Evolutionary conservation across 1,140 invertebrate species (phyloP), one percentile per base, ranked within the genome.

Genomic region (Tetraneura akinire): DNA sequence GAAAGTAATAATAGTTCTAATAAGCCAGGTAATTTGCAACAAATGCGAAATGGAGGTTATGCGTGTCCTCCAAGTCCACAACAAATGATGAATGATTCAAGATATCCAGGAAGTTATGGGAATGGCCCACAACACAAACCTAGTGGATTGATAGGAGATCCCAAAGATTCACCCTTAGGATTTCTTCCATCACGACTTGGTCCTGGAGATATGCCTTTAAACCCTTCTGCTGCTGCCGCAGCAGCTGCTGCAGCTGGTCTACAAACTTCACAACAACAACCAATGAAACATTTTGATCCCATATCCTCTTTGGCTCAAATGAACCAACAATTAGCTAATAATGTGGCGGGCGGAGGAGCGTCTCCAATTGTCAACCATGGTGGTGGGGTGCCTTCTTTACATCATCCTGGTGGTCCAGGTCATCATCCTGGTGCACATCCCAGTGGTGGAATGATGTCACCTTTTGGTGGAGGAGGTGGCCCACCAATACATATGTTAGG

Each of bases 301-400:
- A 96, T 97, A 82, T 94, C 94, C 18, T 97, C 95, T 5, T 89
- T 96, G 83, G 94, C 95, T 29, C 94, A 96, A 85, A 97, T 96
- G 95, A 95, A 93, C 71, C 95, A 96, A 83, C 94, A 96, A 84
- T 85, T 96, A 29, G 95, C 94, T 3, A 94, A 91, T 83, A 91
- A 89, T 53, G 90, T 91, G 49, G 88, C 90, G 13, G 90, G 89
- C 8, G 53, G 74, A 11, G 74, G 74, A 26, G 62, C 74, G 13
- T 60, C 74, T 82, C 88, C 88, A 73, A 87, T 88, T 4, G 83
- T 88, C 2, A 86, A 86, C 5, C 87, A 87, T 80, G 83, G 57
- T 81, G 85, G 71, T 42, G 80, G 32, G 45, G 80, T 76, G 26
- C 74, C 74, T 26, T 16, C 37, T 2, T 23, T 86, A 4, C 87